Evolutionary conservation across 2,113 vertebrate genomes (phyloP).

Genomic region (Phaethon lepturus): DNA sequence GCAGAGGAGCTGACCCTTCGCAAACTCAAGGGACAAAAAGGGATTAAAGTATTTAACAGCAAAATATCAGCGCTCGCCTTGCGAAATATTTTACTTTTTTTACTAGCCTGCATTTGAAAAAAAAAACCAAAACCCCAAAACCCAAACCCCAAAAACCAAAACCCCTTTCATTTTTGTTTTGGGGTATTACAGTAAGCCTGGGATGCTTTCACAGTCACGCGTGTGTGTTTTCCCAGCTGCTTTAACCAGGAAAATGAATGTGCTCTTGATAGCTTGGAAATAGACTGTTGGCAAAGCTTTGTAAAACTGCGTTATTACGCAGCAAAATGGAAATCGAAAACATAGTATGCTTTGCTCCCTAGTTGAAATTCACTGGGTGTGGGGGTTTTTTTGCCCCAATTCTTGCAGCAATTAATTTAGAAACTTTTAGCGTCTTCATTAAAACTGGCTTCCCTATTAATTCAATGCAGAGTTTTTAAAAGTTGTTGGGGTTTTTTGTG

Average conservation of each 20-base stretch:
- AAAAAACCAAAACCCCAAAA: neutral
- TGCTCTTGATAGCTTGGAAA: constrained; percentile 62
- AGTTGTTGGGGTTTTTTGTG: neutral
- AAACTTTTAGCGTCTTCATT: constrained; percentile 4
- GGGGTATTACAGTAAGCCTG: constrained; percentile 21
- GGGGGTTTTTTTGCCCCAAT: neutral
- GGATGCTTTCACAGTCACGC: constrained; percentile 40
- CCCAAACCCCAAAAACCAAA: too few species aligned
- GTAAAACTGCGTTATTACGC: neutral
- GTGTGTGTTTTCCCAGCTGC: constrained; percentile 53
- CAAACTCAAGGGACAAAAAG: constrained; percentile 41
- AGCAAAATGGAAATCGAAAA: constrained; percentile 25
- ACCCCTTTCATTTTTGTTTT: constrained; percentile 39
- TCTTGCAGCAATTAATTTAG: constrained; percentile 58
- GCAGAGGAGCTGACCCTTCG: constrained; percentile 43
- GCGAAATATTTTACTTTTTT: constrained; percentile 51
- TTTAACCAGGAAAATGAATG: constrained; percentile 52
- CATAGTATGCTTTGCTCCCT: neutral
- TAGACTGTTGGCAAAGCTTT: constrained; percentile 34
- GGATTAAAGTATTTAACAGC: constrained; percentile 42
- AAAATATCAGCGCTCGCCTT: neutral
- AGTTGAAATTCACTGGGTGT: constrained; percentile 36
- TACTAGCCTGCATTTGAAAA: neutral
- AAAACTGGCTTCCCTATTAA: constrained; percentile 24
- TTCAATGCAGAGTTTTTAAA: neutral